phyloP scores from a whole-genome alignment of 2,888 invertebrate genomes.

The Aphelenchoides bicaudatus region DNA sequence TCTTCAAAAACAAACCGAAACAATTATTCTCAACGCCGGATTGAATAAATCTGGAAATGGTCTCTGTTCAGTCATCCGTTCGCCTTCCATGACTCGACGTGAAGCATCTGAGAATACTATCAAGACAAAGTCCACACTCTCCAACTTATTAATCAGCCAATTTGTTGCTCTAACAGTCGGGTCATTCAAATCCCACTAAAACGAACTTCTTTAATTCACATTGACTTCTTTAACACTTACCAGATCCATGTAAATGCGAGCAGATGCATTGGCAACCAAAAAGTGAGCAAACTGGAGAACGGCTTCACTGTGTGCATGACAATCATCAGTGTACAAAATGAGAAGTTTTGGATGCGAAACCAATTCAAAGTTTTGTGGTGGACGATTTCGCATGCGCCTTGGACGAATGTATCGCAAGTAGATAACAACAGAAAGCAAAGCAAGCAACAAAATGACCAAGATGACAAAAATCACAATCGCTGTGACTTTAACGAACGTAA shows the following conservation, averaged over 20 bases:
- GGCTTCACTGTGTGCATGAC: conserved; percentile 38
- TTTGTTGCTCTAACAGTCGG: conserved; percentile 39
- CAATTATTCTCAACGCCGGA: conserved; percentile 39
- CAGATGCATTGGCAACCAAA: conserved; percentile 35
- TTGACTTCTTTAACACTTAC: too few relatives aligned
- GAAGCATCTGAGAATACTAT: conserved; percentile 50
- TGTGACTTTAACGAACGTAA: conserved; percentile 11
- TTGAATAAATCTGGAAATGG: conserved; percentile 50
- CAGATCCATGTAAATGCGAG: conserved; percentile 35
- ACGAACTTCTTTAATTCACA: too few relatives aligned
- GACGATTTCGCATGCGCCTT: conserved; percentile 20
- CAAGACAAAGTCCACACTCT: conserved; percentile 32
- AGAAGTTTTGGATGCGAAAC: conserved; percentile 33
- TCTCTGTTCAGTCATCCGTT: conserved; percentile 24
- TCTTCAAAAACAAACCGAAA: conserved; percentile 32
- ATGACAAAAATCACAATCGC: conserved; percentile 22
- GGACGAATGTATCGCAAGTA: conserved; percentile 28
- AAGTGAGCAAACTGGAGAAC: conserved; percentile 34
- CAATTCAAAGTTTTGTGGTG: conserved; percentile 33
- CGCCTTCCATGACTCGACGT: conserved; percentile 33
- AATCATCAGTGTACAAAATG: conserved; percentile 52
- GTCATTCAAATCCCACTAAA: conserved; percentile 32
- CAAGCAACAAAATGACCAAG: conserved; percentile 6
- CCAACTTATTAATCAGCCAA: conserved; percentile 45
- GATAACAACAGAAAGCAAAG: conserved; percentile 11